Evolutionary conservation across 92 coral and sea anemone species (phyloP), one percentile per base, ranked within the genome.

Genomic region (Phenganax subtilis): DNA sequence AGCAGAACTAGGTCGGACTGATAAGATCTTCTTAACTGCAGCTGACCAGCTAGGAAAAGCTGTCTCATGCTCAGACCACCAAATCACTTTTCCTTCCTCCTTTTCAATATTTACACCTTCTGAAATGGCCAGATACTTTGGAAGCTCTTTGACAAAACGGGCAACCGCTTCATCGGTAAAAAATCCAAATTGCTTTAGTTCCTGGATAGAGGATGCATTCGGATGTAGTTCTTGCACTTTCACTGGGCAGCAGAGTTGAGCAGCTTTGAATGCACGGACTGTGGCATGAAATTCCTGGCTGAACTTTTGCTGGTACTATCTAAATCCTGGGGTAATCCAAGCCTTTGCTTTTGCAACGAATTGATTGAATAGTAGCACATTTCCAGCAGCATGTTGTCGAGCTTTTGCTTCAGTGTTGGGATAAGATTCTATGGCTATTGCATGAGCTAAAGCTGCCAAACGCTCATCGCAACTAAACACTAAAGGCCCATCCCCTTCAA

Each of bases 401-500:
- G 71, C 77, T 76, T 84, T 76, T 53, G 83, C 86, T 53, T 83
- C 81, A 75, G 74, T 60, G 62, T 76, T 76, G 37, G 84, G 87
- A 68, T 67, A 85, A 10, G 80, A 72, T 4, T 80, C 81, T 25
- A 85, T 67, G 10, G 80, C 88, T 70, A 85, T 56, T 80, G 88
- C 88, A 80, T 85, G 76, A 29, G 85, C 85, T 65, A 88, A 81
- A 57, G 74, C 84, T 20, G 88, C 57, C 55, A 85, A 72, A 63
- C 75, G 88, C 78, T 85, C 75, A 73, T 87, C 80, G 85, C 85
- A 84, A 55, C 82, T 65, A 81, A 87, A 80, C 62, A 84, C 51
- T 71, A 88, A 77, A 25, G 86, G 89, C 29, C 75, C 75, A 69
- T 84, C 88, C 16, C 89, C 88, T 60, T 81, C 85, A 85, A 85